A percentile compares a stretch with the other conserved stretches of the same genome.
Evolutionary conservation across 2,888 invertebrate genomes (phyloP).

Genomic region (Flabesymbios commensalis): DNA sequence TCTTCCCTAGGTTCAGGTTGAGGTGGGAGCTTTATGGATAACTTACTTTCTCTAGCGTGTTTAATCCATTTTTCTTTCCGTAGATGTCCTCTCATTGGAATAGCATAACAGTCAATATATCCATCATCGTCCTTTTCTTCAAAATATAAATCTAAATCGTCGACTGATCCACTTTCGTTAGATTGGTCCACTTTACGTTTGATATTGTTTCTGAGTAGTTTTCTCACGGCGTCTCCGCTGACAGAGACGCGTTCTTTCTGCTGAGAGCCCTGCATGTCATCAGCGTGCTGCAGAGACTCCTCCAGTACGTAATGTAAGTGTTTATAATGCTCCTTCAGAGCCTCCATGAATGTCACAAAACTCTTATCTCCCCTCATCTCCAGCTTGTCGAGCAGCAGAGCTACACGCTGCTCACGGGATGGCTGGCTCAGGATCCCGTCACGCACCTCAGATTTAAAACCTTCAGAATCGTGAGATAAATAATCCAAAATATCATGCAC

Average conservation of each 20-base stretch:
- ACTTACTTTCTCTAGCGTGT: conserved; percentile 10
- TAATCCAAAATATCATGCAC: conserved; percentile 17
- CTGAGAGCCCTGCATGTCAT: conserved; percentile 18
- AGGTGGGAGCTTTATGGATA: neutral
- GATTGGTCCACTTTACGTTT: conserved; percentile 6
- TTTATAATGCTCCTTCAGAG: conserved; percentile 29
- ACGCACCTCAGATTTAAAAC: conserved; percentile 21
- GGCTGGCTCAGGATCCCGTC: conserved; percentile 7
- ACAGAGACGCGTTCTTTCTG: conserved; percentile 19
- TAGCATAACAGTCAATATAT: conserved; percentile 32
- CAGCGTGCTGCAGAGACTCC: conserved; percentile 24
- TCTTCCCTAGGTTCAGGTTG: neutral
- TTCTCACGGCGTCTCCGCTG: conserved; percentile 28
- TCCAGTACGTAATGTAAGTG: conserved; percentile 29
- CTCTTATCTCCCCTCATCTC: conserved; percentile 26
- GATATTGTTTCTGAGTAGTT: neutral
- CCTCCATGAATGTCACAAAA: conserved; percentile 33
- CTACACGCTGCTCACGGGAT: conserved; percentile 25
- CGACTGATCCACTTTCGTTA: conserved; percentile 15
- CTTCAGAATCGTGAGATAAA: conserved; percentile 17
- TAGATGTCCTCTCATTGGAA: conserved; percentile 25
- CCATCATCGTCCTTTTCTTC: conserved; percentile 18
- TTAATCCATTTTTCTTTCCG: conserved; percentile 32
- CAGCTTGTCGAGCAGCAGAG: conserved; percentile 29
- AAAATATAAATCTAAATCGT: conserved; percentile 18